Evolutionary conservation across 2,888 invertebrate genomes (phyloP), one percentile per base, ranked within the genome.

Genomic region (Chrysina gloriosa): DNA sequence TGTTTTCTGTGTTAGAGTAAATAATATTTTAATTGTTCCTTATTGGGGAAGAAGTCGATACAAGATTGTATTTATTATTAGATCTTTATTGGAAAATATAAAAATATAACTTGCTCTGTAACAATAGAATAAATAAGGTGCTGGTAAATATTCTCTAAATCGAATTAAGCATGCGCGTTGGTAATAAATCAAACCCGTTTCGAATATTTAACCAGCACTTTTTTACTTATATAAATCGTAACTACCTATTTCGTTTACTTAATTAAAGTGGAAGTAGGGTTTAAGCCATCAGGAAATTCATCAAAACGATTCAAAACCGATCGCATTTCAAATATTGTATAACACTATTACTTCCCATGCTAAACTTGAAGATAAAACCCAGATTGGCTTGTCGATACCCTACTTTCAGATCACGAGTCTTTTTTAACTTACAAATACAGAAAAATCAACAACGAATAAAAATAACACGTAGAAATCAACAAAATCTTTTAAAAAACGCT

Each of bases 41-140:
- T n/a, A n/a, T n/a, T n/a, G n/a, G n/a, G n/a, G n/a, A n/a, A n/a
- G n/a, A n/a, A n/a, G n/a, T n/a, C n/a, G n/a, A n/a, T n/a, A n/a
- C n/a, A n/a, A n/a, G n/a, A n/a, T n/a, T n/a, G n/a, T n/a, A n/a
- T n/a, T n/a, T n/a, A n/a, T n/a, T n/a, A n/a, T n/a, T n/a, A n/a
- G n/a, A n/a, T n/a, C n/a, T n/a, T 48, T 48, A 23, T 25, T 48
- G 11, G 19, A 42, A 42, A 19, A 52, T 52, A 52, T 23, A 52
- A 50, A 52, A 29, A 52, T 52, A 52, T 52, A 52, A 29, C 14
- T 52, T 52, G 3, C 31, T 52, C 19, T 52, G 52, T 52, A 52
- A 52, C 52, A 29, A 31, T 9, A 11, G 27, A 52, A 52, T 52
- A 52, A 52, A 52, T 52, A 52, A 11, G n/a, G 48, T 23, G 25